Conservation (phyloP, 2,113 vertebrate genomes). For the Protobothrops mucrosquamatus region DNA sequence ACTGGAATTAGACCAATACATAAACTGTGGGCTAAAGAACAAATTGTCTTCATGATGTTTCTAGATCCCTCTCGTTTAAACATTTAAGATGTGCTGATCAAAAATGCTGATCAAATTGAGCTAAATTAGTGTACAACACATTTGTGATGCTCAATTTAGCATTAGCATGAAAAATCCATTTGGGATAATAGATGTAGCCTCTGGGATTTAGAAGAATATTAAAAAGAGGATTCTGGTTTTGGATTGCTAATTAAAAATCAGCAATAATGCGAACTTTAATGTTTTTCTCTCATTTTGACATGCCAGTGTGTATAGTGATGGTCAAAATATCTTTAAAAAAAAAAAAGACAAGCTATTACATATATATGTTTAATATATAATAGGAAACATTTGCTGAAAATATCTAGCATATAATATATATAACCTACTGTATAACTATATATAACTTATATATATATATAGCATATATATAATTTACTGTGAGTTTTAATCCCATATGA, state of each 20-base stretch:
- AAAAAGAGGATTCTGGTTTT: conserved; percentile 14
- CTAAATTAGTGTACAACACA: conserved; percentile 51
- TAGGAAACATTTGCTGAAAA: background rate
- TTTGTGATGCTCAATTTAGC: conserved; percentile 55
- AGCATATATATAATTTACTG: too few species aligned
- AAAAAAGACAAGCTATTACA: background rate
- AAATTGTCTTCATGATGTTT: conserved; percentile 16
- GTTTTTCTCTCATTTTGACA: conserved; percentile 22
- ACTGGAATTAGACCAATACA: background rate
- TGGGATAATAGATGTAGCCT: conserved; percentile 53
- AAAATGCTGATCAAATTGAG: conserved; percentile 48
- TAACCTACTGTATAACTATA: too few species aligned
- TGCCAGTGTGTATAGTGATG: background rate
- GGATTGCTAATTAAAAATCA: conserved; percentile 50
- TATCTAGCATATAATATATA: background rate
- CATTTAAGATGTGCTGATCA: conserved; percentile 34
- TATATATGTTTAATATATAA: background rate
- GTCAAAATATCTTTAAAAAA: background rate
- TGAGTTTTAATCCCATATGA: background rate
- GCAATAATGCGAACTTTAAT: conserved; percentile 25
- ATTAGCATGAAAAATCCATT: conserved; percentile 62
- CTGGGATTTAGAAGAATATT: conserved; percentile 38
- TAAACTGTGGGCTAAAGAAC: conserved; percentile 1
- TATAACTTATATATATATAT: too few species aligned
- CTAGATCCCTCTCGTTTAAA: conserved; percentile 24